These are phyloP conservation scores for Dioctria rufipes DNA, from an alignment of 2,888 invertebrate species.

Conservation along the genomic window DNA sequence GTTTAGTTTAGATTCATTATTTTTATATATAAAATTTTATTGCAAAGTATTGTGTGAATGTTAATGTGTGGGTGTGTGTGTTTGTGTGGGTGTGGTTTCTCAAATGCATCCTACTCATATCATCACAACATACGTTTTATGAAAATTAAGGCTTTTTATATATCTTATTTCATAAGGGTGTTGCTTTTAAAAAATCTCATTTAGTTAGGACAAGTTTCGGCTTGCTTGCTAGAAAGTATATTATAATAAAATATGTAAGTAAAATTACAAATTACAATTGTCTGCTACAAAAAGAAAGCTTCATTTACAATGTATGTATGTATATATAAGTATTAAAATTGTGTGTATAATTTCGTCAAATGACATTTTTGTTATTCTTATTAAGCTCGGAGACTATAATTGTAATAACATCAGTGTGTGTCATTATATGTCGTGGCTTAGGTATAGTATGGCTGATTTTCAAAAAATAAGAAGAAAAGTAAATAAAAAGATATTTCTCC, in stretches of 20 bases:
- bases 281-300: slow-evolving; percentile 41
- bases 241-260: slow-evolving; percentile 5
- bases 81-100: background rate
- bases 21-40: slow-evolving; percentile 27
- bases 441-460: no score
- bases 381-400: slow-evolving; percentile 27
- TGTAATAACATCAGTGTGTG: no score
- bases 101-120: background rate
- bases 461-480: no score
- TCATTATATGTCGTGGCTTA: no score
- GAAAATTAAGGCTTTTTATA: slow-evolving; percentile 46
- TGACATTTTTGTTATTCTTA: slow-evolving; percentile 17
- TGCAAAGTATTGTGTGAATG: slow-evolving; percentile 26
- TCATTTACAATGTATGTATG: slow-evolving; percentile 31
- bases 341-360: slow-evolving; percentile 13
- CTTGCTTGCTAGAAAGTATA: background rate
- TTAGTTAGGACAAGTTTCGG: slow-evolving; percentile 23
- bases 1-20: slow-evolving; percentile 8
- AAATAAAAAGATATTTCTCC: no score
- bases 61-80: no score
- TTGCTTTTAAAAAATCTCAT: slow-evolving; percentile 37
- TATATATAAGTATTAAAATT: background rate
- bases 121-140: slow-evolving; percentile 19
- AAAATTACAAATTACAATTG: slow-evolving; percentile 9
- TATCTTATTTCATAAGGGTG: slow-evolving; percentile 30